These are phyloP conservation scores for Geotria australis DNA, from an alignment of 2,797 vertebrate species.

Conservation along the genomic window DNA sequence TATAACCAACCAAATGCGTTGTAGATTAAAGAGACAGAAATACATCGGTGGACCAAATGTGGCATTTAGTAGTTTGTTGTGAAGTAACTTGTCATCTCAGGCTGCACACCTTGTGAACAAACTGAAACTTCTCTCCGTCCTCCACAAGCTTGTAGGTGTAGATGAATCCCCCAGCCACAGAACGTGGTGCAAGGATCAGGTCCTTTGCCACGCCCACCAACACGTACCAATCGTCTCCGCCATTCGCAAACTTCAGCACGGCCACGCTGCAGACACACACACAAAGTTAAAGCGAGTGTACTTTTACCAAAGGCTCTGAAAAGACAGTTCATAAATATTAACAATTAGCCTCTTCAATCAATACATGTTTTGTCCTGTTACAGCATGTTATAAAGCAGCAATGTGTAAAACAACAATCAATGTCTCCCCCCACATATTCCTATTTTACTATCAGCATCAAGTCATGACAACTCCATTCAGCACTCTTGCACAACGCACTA, in stretches of 20 bases:
- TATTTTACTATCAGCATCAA: too few relatives aligned
- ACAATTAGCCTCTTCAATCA: too few relatives aligned
- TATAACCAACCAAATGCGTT: too few relatives aligned
- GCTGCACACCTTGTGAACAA: conserved; percentile 56
- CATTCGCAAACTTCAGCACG: conserved; percentile 55
- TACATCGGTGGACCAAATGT: too few relatives aligned
- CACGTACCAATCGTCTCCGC: conserved; percentile 79
- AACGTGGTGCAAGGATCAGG: conserved; percentile 75
- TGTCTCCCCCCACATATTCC: too few relatives aligned
- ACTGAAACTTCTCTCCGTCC: conserved; percentile 72
- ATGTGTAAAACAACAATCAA: not conserved
- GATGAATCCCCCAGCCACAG: conserved; percentile 58
- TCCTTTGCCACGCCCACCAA: conserved; percentile 85
- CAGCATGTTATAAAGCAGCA: not conserved
- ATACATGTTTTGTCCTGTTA: not conserved
- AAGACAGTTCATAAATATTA: too few relatives aligned
- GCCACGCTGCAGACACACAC: conserved; percentile 26
- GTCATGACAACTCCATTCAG: too few relatives aligned
- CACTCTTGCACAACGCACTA: too few relatives aligned
- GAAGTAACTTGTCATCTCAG: too few relatives aligned
- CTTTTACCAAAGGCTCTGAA: too few relatives aligned
- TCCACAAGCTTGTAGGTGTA: conserved; percentile 67
- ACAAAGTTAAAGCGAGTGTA: not conserved
- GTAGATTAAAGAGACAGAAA: too few relatives aligned
- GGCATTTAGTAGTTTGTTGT: too few relatives aligned